Conservation (phyloP, 2,797 vertebrate genomes). For the Acipenser ruthenus region DNA sequence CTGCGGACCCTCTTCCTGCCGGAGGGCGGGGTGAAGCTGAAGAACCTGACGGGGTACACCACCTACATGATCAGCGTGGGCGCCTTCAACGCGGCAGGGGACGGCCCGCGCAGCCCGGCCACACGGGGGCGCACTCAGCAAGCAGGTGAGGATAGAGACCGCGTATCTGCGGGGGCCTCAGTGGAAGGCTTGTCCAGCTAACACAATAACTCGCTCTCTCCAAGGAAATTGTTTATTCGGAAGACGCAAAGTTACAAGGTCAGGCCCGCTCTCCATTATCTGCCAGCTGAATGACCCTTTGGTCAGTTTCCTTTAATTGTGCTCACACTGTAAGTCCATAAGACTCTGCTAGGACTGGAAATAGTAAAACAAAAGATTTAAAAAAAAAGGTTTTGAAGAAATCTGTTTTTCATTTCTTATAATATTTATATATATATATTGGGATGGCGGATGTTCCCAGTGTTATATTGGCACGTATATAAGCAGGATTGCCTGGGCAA, state of each 20-base stretch:
- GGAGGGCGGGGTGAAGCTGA: slow-evolving; percentile 83
- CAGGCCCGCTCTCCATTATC: too few relatives aligned
- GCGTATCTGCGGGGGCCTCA: too few relatives aligned
- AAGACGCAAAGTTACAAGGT: too few relatives aligned
- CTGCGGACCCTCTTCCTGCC: slow-evolving; percentile 87
- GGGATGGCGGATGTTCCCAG: neutral
- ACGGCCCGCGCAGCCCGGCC: slow-evolving; percentile 76
- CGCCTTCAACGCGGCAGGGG: slow-evolving; percentile 89
- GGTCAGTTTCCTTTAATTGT: too few relatives aligned
- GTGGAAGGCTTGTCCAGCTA: too few relatives aligned
- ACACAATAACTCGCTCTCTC: too few relatives aligned
- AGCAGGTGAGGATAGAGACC: slow-evolving; percentile 67
- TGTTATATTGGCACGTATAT: neutral
- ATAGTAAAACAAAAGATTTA: too few relatives aligned
- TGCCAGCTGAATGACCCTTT: too few relatives aligned
- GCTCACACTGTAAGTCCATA: too few relatives aligned
- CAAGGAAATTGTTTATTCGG: too few relatives aligned
- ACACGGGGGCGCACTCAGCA: slow-evolving; percentile 83
- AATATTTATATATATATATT: neutral
- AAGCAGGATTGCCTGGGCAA: neutral
- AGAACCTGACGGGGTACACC: slow-evolving; percentile 92
- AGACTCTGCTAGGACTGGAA: too few relatives aligned
- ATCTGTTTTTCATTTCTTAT: slow-evolving; percentile 21
- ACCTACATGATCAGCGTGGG: slow-evolving; percentile 85
- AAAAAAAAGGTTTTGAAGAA: slow-evolving; percentile 4